These are phyloP conservation scores for Caenorhabditis parvicauda DNA, from an alignment of 2,888 invertebrate species.

Conservation along the genomic window DNA sequence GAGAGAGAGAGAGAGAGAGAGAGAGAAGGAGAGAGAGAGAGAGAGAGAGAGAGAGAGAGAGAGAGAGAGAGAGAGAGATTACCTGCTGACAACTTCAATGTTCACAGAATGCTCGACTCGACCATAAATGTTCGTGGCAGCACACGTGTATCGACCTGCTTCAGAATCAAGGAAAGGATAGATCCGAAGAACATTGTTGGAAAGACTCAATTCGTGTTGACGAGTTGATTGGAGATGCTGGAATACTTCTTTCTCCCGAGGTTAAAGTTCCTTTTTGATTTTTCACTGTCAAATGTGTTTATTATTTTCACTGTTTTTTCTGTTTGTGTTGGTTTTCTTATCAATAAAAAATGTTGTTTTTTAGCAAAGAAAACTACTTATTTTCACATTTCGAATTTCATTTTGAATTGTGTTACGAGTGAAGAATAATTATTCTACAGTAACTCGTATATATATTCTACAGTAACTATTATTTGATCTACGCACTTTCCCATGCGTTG, in stretches of 20 bases:
- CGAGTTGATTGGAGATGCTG: slow-evolving; percentile 40
- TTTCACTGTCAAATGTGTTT: not conserved
- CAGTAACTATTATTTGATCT: no score
- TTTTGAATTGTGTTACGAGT: no score
- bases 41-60: not conserved
- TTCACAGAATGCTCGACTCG: slow-evolving; percentile 28
- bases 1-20: no score
- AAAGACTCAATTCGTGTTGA: slow-evolving; percentile 42
- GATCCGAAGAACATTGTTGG: slow-evolving; percentile 50
- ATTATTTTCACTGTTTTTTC: no score
- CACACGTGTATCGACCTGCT: slow-evolving; percentile 61
- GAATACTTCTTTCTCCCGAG: not conserved
- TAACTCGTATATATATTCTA: no score
- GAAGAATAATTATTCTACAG: no score
- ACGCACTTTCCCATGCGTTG: no score
- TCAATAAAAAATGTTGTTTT: not conserved
- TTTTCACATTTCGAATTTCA: no score
- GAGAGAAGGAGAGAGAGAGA: no score
- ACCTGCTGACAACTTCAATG: slow-evolving; percentile 36
- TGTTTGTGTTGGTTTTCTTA: no score
- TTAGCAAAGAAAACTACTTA: not conserved
- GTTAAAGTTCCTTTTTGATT: not conserved
- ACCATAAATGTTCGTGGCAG: slow-evolving; percentile 60
- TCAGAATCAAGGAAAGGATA: slow-evolving; percentile 54
- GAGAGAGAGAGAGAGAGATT: slow-evolving; percentile 9